Base-by-base conservation (phyloP, 1,140 invertebrate species). In the Cydia splendana region DNA sequence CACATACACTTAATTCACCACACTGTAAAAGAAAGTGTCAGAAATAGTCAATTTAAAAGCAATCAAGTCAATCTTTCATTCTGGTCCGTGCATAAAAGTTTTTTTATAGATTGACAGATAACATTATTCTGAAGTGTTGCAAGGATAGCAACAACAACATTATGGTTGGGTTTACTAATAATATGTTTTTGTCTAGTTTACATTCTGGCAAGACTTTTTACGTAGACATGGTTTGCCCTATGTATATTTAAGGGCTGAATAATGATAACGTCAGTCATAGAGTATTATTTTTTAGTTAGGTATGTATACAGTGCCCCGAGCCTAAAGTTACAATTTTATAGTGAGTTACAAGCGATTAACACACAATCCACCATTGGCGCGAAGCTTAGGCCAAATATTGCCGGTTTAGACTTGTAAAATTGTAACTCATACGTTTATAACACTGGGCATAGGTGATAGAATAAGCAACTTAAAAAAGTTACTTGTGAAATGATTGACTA, bases 211-310 rank as follows among this genome's bases (percentile, higher is more conserved):
- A 62, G 57, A 24, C 51, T 62, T 24, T 62, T 9, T 5, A 48
- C 10, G 13, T 48, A 15, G 45, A 48, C 4, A 51, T 18, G 1
- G 53, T 18, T 57, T 6, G 53, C 1, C 0, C 6, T 18, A 18
- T 57, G 7, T 57, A 62, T 24, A 24, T 24, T n/a, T n/a, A n/a
- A 24, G 18, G 7, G n/a, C 9, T 9, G 18, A 24, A 20, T 12
- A 62, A 24, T 62, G 10, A 62, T 62, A 62, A 62, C 10, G 57
- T 57, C 53, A 57, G 53, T 62, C 18, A 7, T 24, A 62, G 57
- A 62, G 57, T 24, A 62, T 62, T 62, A 62, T 62, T 62, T 24
- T 24, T 57, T 57, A 57, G 15, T 20, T 57, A 57, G 7, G 53
- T 18, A 4, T 48, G 0, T 18, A 4, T 48, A 4, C 45, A 48